phyloP scores from a whole-genome alignment of 2,888 invertebrate genomes.

The Orchesella flavescens region DNA sequence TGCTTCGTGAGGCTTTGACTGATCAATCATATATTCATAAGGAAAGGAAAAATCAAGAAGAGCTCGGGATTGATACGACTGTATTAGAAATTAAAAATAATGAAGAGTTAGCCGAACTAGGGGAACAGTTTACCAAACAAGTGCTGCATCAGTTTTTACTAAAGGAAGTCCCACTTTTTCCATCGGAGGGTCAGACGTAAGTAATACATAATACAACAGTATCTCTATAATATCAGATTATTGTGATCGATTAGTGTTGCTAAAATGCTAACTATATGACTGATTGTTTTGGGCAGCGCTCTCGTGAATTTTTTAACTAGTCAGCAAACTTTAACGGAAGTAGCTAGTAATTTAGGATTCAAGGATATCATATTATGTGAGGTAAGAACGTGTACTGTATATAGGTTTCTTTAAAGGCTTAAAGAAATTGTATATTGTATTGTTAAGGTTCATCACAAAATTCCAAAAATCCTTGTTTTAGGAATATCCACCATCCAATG shows the following conservation, averaged over 20 bases:
- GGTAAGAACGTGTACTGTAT: conserved; percentile 77
- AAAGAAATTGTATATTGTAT: background rate
- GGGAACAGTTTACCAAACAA: conserved; percentile 80
- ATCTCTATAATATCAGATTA: background rate
- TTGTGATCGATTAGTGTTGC: background rate
- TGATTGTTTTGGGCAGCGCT: conserved; percentile 75
- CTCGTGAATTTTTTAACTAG: conserved; percentile 81
- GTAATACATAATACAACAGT: conserved; percentile 61
- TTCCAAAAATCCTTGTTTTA: conserved; percentile 74
- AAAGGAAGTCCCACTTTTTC: conserved; percentile 82
- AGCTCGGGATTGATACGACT: conserved; percentile 81
- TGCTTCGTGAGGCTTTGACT: conserved; percentile 85
- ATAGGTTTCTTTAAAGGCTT: background rate
- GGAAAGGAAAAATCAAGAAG: conserved; percentile 81
- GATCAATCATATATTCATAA: conserved; percentile 84
- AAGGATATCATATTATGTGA: conserved; percentile 85
- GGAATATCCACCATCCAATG: conserved; percentile 82
- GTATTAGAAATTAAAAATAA: conserved; percentile 81
- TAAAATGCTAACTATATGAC: background rate
- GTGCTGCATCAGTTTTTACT: conserved; percentile 83
- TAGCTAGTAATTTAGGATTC: conserved; percentile 85
- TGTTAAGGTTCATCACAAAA: background rate
- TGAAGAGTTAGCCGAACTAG: conserved; percentile 80
- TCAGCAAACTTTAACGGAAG: conserved; percentile 81
- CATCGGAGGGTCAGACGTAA: conserved; percentile 82